Percentiles rank a stretch among this genome's conserved stretches.
phyloP scores from a whole-genome alignment of 2,113 vertebrate genomes.

The Lepidothrix coronata region DNA sequence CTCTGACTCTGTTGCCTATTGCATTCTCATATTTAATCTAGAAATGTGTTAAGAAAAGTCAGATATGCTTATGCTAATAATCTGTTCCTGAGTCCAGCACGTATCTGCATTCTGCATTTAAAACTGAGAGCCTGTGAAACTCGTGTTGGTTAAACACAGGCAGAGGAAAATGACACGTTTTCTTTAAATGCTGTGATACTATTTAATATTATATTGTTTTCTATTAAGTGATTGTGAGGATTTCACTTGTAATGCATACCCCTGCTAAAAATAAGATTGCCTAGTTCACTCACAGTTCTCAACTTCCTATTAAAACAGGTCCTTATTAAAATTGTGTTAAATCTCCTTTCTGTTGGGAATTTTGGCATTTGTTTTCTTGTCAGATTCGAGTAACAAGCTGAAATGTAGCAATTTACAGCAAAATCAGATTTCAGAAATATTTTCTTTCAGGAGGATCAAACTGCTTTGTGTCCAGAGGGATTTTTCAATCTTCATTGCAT shows the following conservation, averaged over 20 bases:
- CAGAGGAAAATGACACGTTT: neutral
- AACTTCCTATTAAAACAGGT: neutral
- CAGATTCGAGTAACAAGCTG: neutral
- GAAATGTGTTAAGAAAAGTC: neutral
- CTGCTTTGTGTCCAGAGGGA: neutral
- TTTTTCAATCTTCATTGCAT: neutral
- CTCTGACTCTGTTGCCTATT: neutral
- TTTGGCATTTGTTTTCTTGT: neutral
- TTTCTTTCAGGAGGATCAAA: neutral
- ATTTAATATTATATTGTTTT: neutral
- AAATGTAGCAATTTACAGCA: neutral
- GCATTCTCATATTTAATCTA: neutral
- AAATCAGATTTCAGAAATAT: neutral
- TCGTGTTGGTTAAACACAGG: neutral
- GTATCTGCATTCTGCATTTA: neutral
- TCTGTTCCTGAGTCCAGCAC: neutral
- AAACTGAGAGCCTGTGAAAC: neutral
- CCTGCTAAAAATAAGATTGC: neutral
- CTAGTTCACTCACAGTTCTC: neutral
- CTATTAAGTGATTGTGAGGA: neutral
- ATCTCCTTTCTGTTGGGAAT: neutral
- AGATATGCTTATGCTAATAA: neutral
- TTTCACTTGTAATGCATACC: neutral
- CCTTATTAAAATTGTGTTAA: neutral
- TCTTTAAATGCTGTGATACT: neutral